A percentile compares a stretch with the other conserved stretches of the same genome.
These are phyloP conservation scores for Ptilodon capucinus DNA, from an alignment of 2,888 invertebrate genomes.

Conservation along the genomic window DNA sequence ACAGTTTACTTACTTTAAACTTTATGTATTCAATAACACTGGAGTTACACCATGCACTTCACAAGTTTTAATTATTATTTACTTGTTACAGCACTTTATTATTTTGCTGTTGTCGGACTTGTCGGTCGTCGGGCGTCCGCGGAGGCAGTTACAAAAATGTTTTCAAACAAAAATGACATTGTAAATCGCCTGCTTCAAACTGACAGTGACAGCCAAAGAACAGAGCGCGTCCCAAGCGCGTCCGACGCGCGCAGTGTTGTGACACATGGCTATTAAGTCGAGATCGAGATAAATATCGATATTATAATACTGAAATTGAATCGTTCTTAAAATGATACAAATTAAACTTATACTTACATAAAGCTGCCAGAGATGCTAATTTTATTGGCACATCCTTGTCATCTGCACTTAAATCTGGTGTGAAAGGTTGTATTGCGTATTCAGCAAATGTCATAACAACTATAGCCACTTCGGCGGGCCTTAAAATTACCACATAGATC, in stretches of 20 bases:
- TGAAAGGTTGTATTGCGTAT: conserved; percentile 87
- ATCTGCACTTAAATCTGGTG: conserved; percentile 62
- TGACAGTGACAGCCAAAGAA: too few relatives aligned
- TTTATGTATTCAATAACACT: neutral
- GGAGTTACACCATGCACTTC: neutral
- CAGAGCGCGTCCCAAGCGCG: neutral
- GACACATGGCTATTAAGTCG: neutral
- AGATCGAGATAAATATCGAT: neutral
- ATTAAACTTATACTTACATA: conserved; percentile 77
- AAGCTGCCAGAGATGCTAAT: conserved; percentile 83
- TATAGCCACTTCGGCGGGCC: conserved; percentile 91
- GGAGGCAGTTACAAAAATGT: neutral
- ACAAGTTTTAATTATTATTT: neutral
- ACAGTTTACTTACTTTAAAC: neutral
- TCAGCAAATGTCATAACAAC: conserved; percentile 89
- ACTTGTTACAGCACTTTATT: too few relatives aligned
- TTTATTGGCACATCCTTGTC: conserved; percentile 81
- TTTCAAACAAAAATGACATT: neutral
- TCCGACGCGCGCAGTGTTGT: neutral
- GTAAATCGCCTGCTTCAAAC: neutral
- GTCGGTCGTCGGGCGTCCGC: neutral
- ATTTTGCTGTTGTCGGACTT: neutral
- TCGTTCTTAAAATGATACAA: neutral
- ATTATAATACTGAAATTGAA: fast-evolving
- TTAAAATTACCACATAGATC: conserved; percentile 88